These are phyloP conservation scores for Alethe castanea DNA, from an alignment of 2,113 vertebrate species.

Conservation along the genomic window DNA sequence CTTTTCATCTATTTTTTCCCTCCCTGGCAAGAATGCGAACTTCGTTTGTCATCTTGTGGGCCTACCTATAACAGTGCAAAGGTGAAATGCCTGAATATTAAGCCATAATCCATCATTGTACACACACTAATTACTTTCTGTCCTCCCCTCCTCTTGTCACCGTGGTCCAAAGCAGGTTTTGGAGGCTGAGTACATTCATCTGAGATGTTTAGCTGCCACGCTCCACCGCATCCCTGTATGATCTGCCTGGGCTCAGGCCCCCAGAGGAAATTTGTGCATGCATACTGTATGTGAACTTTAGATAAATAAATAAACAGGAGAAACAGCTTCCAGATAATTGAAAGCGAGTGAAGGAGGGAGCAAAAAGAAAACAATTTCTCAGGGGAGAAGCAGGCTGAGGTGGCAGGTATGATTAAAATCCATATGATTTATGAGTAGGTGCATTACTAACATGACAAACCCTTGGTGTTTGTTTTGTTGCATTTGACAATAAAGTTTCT, in stretches of 20 bases:
- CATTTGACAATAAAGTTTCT: constrained; percentile 76
- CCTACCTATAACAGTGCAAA: constrained; percentile 67
- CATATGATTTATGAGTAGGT: constrained; percentile 92
- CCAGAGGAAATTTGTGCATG: constrained; percentile 85
- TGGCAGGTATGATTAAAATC: constrained; percentile 97
- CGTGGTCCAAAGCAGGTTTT: constrained; percentile 71
- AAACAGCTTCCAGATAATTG: constrained; percentile 95
- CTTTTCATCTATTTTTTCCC: not conserved
- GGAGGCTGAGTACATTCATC: constrained; percentile 73
- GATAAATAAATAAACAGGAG: constrained; percentile 91
- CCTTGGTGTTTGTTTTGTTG: constrained; percentile 70
- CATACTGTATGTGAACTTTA: constrained; percentile 89
- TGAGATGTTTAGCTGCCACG: constrained; percentile 81
- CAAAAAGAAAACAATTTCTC: constrained; percentile 82
- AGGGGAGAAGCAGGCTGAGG: constrained; percentile 71
- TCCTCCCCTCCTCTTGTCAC: constrained; percentile 73
- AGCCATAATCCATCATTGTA: constrained; percentile 80
- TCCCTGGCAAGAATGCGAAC: not conserved
- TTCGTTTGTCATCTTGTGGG: constrained; percentile 49
- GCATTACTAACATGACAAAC: constrained; percentile 78
- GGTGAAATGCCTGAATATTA: constrained; percentile 78
- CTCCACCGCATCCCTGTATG: constrained; percentile 75
- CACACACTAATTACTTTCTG: constrained; percentile 80
- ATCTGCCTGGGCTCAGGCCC: constrained; percentile 72
- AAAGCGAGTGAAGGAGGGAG: constrained; percentile 81